Evolutionary conservation across 2,888 invertebrate species (phyloP).

Genomic region (Pantelozetes paolii): DNA sequence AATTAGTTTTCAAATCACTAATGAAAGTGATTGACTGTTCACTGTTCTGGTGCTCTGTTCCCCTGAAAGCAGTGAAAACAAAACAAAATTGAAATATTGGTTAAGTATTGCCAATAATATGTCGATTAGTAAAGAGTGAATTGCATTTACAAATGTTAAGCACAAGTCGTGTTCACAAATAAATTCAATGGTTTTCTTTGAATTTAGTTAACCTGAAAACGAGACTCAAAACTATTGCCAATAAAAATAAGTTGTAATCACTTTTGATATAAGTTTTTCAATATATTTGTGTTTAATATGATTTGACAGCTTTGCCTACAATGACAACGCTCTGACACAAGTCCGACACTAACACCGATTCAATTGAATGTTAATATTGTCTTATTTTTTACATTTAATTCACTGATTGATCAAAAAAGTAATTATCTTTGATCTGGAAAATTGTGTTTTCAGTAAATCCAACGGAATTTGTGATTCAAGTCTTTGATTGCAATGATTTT

Average conservation of each 20-base stretch:
- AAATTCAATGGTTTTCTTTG: constrained; percentile 1
- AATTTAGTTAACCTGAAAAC: constrained; percentile 23
- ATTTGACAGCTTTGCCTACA: constrained; percentile 5
- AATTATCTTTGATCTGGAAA: neutral
- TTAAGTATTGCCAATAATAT: too few relatives aligned
- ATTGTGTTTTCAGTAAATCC: neutral
- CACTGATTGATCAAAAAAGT: neutral
- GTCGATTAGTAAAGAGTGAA: neutral
- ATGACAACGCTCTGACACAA: constrained; percentile 7
- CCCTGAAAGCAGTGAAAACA: too few relatives aligned
- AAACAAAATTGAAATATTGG: too few relatives aligned
- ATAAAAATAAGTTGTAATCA: neutral
- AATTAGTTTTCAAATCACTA: neutral
- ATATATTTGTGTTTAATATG: constrained; percentile 4
- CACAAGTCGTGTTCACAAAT: constrained; percentile 26
- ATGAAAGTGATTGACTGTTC: neutral
- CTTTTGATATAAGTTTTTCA: neutral
- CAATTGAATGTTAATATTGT: neutral
- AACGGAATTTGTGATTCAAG: neutral
- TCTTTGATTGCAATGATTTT: too few relatives aligned
- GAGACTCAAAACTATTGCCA: neutral
- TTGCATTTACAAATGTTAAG: neutral
- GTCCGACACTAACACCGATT: constrained; percentile 17
- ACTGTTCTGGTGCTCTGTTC: neutral
- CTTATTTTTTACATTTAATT: neutral